Conservation (phyloP, 1,140 invertebrate species). For the Macrostomum lignano region DNA sequence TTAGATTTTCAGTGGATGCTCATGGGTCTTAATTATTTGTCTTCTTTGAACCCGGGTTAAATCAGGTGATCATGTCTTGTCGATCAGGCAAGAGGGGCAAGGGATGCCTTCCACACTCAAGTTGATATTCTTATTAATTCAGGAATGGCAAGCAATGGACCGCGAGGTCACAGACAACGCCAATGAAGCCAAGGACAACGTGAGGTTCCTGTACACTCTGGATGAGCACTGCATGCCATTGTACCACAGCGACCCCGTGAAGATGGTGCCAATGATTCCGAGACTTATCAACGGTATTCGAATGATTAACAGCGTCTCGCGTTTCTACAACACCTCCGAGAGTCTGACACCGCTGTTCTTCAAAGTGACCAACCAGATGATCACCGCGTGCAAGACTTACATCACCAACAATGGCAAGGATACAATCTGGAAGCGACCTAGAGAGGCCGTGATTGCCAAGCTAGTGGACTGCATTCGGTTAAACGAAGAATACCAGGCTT, state of each 20-base stretch:
- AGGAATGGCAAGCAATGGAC: constrained; percentile 2
- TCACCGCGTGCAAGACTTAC: constrained; percentile 64
- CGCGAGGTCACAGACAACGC: constrained; percentile 10
- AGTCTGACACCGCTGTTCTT: constrained; percentile 29
- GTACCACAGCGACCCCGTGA: constrained; percentile 62
- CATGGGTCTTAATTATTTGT: constrained; percentile 47
- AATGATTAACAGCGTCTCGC: constrained; percentile 29
- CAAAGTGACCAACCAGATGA: constrained; percentile 85
- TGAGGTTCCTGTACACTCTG: constrained; percentile 71
- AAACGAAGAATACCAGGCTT: constrained; percentile 39
- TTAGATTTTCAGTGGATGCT: constrained; percentile 48
- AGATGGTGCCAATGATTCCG: constrained; percentile 28
- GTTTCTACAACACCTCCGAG: constrained; percentile 29
- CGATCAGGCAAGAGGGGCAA: too few relatives aligned
- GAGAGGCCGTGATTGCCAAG: constrained; percentile 40
- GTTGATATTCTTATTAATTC: background rate
- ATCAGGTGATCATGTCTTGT: constrained; percentile 41
- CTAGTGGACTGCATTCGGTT: constrained; percentile 55
- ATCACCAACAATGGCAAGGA: constrained; percentile 53
- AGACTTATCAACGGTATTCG: constrained; percentile 26
- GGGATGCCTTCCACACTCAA: constrained; percentile 27
- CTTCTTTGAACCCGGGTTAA: background rate
- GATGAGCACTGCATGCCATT: constrained; percentile 73
- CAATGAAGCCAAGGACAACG: constrained; percentile 74
- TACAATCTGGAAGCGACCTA: constrained; percentile 59